Evolutionary conservation across 1,140 invertebrate species (phyloP), one percentile per base, ranked within the genome.

Genomic region (Hermetia illucens): DNA sequence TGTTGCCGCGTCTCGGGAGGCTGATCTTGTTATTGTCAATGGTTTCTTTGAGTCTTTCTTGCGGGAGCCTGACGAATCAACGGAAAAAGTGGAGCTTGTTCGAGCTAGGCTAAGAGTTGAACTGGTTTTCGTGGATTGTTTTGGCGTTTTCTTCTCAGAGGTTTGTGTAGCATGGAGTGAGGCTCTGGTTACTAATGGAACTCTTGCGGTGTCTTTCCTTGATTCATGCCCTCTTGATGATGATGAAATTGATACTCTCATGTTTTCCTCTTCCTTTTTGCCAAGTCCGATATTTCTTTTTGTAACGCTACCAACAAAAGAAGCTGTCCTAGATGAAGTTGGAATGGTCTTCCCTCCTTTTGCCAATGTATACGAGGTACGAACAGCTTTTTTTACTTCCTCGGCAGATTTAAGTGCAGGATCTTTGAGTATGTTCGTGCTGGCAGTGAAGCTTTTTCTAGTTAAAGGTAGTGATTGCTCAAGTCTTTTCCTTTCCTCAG

Each of bases 361-460:
- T 4, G 27, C 16, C 16, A 15, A 29, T 12, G 16, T 15, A 29
- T 29, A 29, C 16, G 27, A 29, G 16, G 27, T 66, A 16, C 64
- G 66, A 17, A 74, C 49, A 2, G 64, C 68, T 49, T 71, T 74
- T 38, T 68, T 69, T 2, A 72, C 69, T 47, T 77, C 71, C 22
- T 62, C 61, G 1, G 71, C 68, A 2, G 71, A 72, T 21, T 72
- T 61, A 2, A 79, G 48, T 30, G 72, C 70, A 0, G 69, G 62
- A 51, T 61, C 55, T 3, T 54, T 18, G 6, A 61, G 31, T 1
- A 61, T 61, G 38, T 56, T 60, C 3, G 58, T 61, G 39, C 57
- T 60, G 0, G 58, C 57, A 38, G 58, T 53, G 16, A 60, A 60
- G 29, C 49, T 55, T 32, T 47, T 51, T 19, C 52, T 44, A 25